A percentile compares a stretch with the other conserved stretches of the same genome.
These are phyloP conservation scores for Hippocampus barbouri DNA, from an alignment of 2,113 vertebrate genomes.

Conservation along the genomic window DNA sequence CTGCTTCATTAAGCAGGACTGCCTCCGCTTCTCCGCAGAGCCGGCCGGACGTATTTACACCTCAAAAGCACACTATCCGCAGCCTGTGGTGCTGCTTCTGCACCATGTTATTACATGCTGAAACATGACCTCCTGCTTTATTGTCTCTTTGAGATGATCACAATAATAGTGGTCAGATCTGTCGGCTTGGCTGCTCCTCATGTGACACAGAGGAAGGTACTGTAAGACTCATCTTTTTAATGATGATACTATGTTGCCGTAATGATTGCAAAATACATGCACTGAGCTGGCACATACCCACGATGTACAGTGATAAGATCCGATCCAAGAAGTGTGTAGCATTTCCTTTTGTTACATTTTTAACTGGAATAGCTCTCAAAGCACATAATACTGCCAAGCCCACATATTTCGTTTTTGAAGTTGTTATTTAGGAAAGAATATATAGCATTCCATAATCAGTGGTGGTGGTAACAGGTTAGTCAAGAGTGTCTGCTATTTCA, in stretches of 20 bases:
- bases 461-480: too few relatives aligned
- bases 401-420: too few relatives aligned
- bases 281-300: not conserved
- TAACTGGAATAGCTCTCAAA: too few relatives aligned
- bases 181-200: slow-evolving; percentile 46
- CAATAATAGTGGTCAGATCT: slow-evolving; percentile 67
- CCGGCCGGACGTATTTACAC: slow-evolving; percentile 55
- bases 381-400: too few relatives aligned
- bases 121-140: slow-evolving; percentile 66
- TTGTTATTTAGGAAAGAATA: too few relatives aligned
- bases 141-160: slow-evolving; percentile 72
- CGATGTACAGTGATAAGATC: not conserved
- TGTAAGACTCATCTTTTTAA: slow-evolving; percentile 21
- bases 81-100: slow-evolving; percentile 57
- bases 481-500: too few relatives aligned
- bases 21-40: slow-evolving; percentile 43
- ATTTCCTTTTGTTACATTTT: too few relatives aligned
- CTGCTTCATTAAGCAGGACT: slow-evolving; percentile 68
- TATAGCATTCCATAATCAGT: too few relatives aligned
- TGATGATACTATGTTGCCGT: slow-evolving; percentile 22
- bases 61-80: slow-evolving; percentile 60
- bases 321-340: not conserved
- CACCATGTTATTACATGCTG: slow-evolving; percentile 60
- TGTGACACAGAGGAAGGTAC: slow-evolving; percentile 40
- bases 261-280: slow-evolving; percentile 1